Evolutionary conservation across 2,113 vertebrate species (phyloP), one percentile per base, ranked within the genome.

Genomic region (Pontoporia blainvillei): DNA sequence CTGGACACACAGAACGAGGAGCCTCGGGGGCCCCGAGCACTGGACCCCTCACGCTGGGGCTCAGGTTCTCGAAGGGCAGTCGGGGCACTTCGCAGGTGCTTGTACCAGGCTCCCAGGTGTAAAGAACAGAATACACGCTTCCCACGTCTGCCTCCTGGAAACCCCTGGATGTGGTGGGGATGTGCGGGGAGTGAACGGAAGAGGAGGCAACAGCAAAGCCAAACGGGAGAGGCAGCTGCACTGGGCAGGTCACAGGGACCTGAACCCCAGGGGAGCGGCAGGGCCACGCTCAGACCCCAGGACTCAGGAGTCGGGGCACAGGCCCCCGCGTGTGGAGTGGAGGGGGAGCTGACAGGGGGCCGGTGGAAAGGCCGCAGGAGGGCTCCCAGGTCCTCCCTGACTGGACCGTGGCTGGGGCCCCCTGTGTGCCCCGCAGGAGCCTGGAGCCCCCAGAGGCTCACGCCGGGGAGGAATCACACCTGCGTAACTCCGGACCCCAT

Each of bases 401-500:
- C 14, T 0, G 0, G 2, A 34, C 6, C 17, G 5, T 61, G 31
- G 76, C 13, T 62, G 5, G 1, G 39, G n/a, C 27, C 11, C 23
- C 62, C 69, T 21, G 21, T 18, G 10, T 0, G 0, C 14, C 64
- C 52, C 7, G 2, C 0, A 1, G 69, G 49, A 66, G 49, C 36
- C 29, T 25, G 54, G 52, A 46, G 54, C 15, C 66, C 39, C 39
- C 5, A 14, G 12, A 36, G 66, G 8, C 27, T 27, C 44, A 2
- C 1, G 0, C 27, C 25, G 0, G 1, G 12, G 17, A 2, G 21
- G 41, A 23, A 7, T 4, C 5, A 10, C 2, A 72, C 8, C 17
- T 21, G 17, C 0, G 0, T 0, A 0, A 1, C 21, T 21, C 36
- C 4, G 34, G 71, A 18, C 59, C 46, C 15, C 0, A 0, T 6